phyloP scores from a whole-genome alignment of 2,888 invertebrate species.

The Anaspis maculata region DNA sequence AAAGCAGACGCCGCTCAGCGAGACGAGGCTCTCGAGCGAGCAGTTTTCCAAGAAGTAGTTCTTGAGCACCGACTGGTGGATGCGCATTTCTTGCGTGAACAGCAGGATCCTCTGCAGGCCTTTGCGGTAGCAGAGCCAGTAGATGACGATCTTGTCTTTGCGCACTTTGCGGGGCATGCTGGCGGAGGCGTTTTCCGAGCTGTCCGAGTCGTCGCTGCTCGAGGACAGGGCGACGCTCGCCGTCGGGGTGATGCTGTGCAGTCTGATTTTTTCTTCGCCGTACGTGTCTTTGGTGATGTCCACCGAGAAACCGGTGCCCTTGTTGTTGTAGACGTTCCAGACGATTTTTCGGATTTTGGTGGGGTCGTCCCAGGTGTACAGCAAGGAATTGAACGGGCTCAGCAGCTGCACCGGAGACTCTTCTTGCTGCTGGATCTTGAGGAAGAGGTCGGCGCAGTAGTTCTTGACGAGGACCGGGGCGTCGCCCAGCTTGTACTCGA shows the following conservation, averaged over 20 bases:
- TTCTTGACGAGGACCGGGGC: conserved; percentile 81
- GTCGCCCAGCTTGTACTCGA: conserved; percentile 65
- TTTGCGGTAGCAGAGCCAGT: conserved; percentile 74
- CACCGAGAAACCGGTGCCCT: conserved; percentile 63
- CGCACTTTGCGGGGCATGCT: conserved; percentile 54
- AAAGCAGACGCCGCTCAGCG: conserved; percentile 59
- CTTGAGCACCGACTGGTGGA: conserved; percentile 53
- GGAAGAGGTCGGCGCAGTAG: conserved; percentile 69
- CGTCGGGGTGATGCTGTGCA: conserved; percentile 56
- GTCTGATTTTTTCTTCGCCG: conserved; percentile 65
- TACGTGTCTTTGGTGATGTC: conserved; percentile 63
- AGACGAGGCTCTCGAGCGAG: conserved; percentile 58
- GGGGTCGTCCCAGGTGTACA: conserved; percentile 84
- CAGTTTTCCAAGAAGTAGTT: conserved; percentile 59
- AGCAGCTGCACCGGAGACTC: conserved; percentile 61
- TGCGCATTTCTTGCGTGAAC: conserved; percentile 67
- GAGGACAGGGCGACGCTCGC: conserved; percentile 42
- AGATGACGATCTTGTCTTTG: conserved; percentile 67
- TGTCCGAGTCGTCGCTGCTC: conserved; percentile 52
- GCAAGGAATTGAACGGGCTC: conserved; percentile 64
- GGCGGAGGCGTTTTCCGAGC: conserved; percentile 34
- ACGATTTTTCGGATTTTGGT: conserved; percentile 60
- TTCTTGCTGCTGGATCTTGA: conserved; percentile 65
- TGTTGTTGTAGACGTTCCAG: conserved; percentile 79
- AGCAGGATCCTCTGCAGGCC: conserved; percentile 65